Evolutionary conservation across 1,140 invertebrate genomes (phyloP).

Genomic region (Habropoda laboriosa): DNA sequence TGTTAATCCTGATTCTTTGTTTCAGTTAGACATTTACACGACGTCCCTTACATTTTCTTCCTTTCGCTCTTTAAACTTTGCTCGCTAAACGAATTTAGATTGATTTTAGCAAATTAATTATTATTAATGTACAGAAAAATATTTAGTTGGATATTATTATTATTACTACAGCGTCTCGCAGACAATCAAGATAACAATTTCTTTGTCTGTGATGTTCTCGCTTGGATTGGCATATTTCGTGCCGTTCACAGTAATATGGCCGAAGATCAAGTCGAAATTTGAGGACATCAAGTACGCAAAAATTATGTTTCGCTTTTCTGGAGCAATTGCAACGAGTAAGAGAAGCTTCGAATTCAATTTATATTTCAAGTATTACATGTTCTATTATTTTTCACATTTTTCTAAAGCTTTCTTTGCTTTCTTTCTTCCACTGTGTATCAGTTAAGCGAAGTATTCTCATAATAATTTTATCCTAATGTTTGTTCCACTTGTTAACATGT

Average conservation of each 20-base stretch:
- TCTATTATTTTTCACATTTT: neutral
- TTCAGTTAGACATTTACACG: no score
- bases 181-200: conserved; percentile 62
- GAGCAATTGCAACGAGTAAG: conserved; percentile 60
- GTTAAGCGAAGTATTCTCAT: no score
- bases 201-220: conserved; percentile 64
- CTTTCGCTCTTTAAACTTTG: no score
- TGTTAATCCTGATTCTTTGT: no score
- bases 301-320: conserved; percentile 54
- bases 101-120: no score
- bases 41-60: no score
- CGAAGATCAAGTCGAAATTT: conserved; percentile 53
- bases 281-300: conserved; percentile 33
- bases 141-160: neutral
- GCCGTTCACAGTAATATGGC: conserved; percentile 68
- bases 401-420: no score
- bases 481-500: no score
- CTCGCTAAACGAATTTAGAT: no score
- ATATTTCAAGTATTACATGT: neutral
- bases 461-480: no score
- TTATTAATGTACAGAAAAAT: no score
- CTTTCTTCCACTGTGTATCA: no score
- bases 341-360: neutral
- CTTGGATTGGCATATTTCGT: conserved; percentile 67
- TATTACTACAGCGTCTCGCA: conserved; percentile 59